Evolutionary conservation across 2,113 vertebrate genomes (phyloP).

Genomic region (Passerina amoena): DNA sequence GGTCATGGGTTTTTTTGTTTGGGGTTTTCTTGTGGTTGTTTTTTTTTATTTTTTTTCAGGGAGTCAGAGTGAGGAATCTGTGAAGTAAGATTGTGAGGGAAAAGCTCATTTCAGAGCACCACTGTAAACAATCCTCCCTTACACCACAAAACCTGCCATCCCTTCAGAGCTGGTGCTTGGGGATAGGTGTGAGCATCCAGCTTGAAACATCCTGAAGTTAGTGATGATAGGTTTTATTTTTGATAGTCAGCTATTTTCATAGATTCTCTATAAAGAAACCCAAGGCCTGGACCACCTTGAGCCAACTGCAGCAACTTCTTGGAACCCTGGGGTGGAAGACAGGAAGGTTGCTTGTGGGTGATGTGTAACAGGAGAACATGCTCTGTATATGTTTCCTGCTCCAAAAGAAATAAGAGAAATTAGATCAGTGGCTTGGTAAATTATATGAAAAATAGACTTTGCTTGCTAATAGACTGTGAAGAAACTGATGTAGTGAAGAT

Average conservation of each 20-base stretch:
- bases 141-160: not conserved
- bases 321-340: not conserved
- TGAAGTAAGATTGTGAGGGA: not conserved
- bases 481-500: slow-evolving; percentile 73
- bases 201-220: not conserved
- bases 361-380: not conserved
- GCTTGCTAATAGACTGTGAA: slow-evolving; percentile 77
- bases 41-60: not conserved
- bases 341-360: not conserved
- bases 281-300: not conserved
- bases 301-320: not conserved
- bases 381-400: slow-evolving; percentile 27
- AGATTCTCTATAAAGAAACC: not conserved
- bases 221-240: not conserved
- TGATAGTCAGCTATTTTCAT: not conserved
- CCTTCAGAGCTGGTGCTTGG: not conserved
- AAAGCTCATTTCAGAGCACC: not conserved
- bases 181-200: not conserved
- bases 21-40: too few relatives aligned
- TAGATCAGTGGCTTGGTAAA: slow-evolving; percentile 77
- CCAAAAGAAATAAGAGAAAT: slow-evolving; percentile 67
- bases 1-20: not conserved
- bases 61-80: not conserved
- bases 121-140: not conserved
- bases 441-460: slow-evolving; percentile 73